Evolutionary conservation across 1,140 invertebrate genomes (phyloP), one percentile per base, ranked within the genome.

Genomic region (Calosoma granatense): DNA sequence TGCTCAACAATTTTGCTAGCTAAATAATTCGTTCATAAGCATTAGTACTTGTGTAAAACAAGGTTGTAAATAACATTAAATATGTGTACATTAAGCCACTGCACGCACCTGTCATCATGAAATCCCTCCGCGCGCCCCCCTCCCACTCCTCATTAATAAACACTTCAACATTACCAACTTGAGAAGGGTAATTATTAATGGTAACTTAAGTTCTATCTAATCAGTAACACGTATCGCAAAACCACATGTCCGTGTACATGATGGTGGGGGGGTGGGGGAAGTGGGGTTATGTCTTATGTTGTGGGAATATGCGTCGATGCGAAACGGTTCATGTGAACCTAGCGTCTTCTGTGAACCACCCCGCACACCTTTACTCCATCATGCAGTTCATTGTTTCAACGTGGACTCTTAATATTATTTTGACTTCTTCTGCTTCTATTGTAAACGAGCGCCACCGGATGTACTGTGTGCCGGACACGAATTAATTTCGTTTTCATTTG

Each of bases 221-320:
- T 47, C 41, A 47, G 41, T 47, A 11, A 47, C 41, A 47, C 41
- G 41, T 47, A 47, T 47, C 41, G 41, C 41, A 6, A 36, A 20
- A n/a, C n/a, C n/a, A n/a, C n/a, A 52, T n/a, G 51, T 52, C 12
- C 17, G 53, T 20, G 23, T 20, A 22, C 11, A 54, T 21, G 22
- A 54, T 12, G 19, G 11, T 22, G 21, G 23, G n/a, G 53, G 54
- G 15, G n/a, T n/a, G n/a, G 6, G 9, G 17, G 41, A 47, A 47
- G 3, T 17, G 6, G 26, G 41, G 41, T 17, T 17, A 47, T 4
- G 41, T 11, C 9, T 6, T 47, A 17, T 57, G 59, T 54, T 65
- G 64, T 65, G 64, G 64, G 64, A 65, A 64, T 56, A 59, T 64
- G 30, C 56, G 47, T 15, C 56, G 43, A 57, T 53, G 64, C 62